Base-by-base conservation (phyloP, 2,113 vertebrate genomes). In the Xyliphius kryptos region DNA sequence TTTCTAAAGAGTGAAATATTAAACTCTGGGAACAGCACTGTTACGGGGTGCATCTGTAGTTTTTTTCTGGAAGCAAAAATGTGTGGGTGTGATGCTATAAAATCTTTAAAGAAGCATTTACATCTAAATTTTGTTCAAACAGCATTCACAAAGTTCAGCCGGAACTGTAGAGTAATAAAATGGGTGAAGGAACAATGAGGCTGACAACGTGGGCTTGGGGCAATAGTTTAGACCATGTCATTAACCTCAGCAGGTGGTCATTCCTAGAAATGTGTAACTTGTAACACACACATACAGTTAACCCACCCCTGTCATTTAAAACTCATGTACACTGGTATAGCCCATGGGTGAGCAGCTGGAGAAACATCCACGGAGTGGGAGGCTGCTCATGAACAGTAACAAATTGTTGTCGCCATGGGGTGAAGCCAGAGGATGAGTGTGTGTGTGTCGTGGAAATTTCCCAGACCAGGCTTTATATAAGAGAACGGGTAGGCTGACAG, bases 381-480 rank as follows among this genome's bases (percentile, higher is more conserved):
- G 73, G 76, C 67, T 64, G 69, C 66, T 76, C 66, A 26, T 10
- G 73, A 79, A 84, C 75, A 76, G 74, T 69, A 65, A 69, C 67
- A 85, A 80, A 78, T 74, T 83, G 75, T 81, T 76, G 77, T 68
- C 48, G 49, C 68, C 47, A 63, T 15, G 26, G 74, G 61, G 26
- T 62, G 47, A 46, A 46, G 43, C 43, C 43, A 46, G 14, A n/a
- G 43, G 43, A 46, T 46, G 12, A n/a, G 43, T 44, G 53, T 56
- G 53, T 46, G n/a, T 66, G 66, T 49, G n/a, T 52, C 32, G 77
- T 80, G 78, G 80, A 84, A 83, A 82, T 81, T 82, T 81, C 81
- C 77, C 73, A 72, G 73, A 63, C 70, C 73, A 71, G 62, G 41
- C 72, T 85, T 32, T 81, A 77, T 77, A 74, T 74, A 81, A 83